A percentile compares a stretch with the other conserved stretches of the same genome.
phyloP scores from a whole-genome alignment of 1,140 invertebrate species.

The Harlomillsia oculata region DNA sequence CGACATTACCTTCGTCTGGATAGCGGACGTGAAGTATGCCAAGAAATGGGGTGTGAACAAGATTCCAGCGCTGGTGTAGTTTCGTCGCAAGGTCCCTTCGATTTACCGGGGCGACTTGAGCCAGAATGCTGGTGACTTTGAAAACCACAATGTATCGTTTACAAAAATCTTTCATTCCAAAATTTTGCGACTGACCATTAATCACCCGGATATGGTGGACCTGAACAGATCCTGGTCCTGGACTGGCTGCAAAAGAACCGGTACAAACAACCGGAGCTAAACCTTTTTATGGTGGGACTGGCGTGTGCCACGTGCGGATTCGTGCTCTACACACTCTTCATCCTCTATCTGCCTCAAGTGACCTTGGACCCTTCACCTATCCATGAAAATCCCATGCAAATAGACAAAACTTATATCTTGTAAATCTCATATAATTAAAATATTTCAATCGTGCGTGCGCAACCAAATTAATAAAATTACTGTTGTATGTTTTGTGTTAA shows the following conservation, averaged over 20 bases:
- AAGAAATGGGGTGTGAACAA: slow-evolving; percentile 91
- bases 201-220: too few relatives aligned
- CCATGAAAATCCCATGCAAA: too few relatives aligned
- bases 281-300: slow-evolving; percentile 88
- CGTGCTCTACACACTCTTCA: slow-evolving; percentile 77
- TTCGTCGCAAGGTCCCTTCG: slow-evolving; percentile 84
- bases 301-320: slow-evolving; percentile 75
- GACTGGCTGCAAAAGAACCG: slow-evolving; percentile 89
- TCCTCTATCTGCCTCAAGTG: slow-evolving; percentile 79
- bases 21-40: slow-evolving; percentile 81
- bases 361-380: too few relatives aligned
- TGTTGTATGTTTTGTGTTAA: too few relatives aligned
- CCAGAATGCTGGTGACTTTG: too few relatives aligned
- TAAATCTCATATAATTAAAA: too few relatives aligned
- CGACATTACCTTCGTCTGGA: slow-evolving; percentile 90
- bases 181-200: too few relatives aligned
- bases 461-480: too few relatives aligned
- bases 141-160: too few relatives aligned
- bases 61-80: slow-evolving; percentile 70
- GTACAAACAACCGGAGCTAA: slow-evolving; percentile 82
- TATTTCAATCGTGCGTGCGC: too few relatives aligned
- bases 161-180: too few relatives aligned
- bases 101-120: slow-evolving; percentile 73
- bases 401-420: too few relatives aligned
- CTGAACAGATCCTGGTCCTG: slow-evolving; percentile 49